These are phyloP conservation scores for Zenarchopterus dispar DNA, from an alignment of 2,797 vertebrate species.

Conservation along the genomic window DNA sequence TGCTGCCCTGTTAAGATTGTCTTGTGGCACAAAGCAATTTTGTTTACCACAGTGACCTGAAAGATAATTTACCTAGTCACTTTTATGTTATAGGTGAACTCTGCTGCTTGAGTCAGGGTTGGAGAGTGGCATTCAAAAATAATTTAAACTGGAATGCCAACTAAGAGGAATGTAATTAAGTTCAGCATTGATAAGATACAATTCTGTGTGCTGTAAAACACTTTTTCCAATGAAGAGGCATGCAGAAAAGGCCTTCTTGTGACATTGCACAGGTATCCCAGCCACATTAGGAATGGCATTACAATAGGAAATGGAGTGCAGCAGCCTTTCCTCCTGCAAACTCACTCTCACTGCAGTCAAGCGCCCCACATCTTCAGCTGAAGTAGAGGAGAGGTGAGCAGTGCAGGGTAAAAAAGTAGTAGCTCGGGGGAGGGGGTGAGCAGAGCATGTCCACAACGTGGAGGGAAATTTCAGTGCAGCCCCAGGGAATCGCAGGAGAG, in stretches of 20 bases:
- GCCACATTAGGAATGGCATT: constrained; percentile 15
- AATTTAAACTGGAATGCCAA: too few species aligned
- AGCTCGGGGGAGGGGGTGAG: constrained; percentile 46
- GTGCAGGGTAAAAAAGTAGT: constrained; percentile 45
- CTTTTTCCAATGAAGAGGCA: neutral
- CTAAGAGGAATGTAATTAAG: too few species aligned
- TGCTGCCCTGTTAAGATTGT: too few species aligned
- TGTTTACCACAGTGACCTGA: too few species aligned
- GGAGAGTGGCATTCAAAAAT: too few species aligned
- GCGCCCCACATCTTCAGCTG: constrained; percentile 52
- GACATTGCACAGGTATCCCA: constrained; percentile 1
- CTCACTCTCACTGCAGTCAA: constrained; percentile 56
- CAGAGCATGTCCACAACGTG: constrained; percentile 39
- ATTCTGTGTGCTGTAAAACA: neutral
- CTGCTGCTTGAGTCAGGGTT: too few species aligned
- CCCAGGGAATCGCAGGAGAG: constrained; percentile 52
- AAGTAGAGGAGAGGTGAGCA: constrained; percentile 45
- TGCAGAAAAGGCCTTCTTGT: neutral
- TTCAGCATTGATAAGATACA: too few species aligned
- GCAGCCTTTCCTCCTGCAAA: constrained; percentile 31
- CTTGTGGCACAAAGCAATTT: too few species aligned
- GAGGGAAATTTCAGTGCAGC: constrained; percentile 59
- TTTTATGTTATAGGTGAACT: too few species aligned
- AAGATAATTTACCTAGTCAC: too few species aligned
- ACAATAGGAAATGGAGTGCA: constrained; percentile 31